Evolutionary conservation across 2,797 vertebrate species (phyloP).

Genomic region (Xenentodon cancila): DNA sequence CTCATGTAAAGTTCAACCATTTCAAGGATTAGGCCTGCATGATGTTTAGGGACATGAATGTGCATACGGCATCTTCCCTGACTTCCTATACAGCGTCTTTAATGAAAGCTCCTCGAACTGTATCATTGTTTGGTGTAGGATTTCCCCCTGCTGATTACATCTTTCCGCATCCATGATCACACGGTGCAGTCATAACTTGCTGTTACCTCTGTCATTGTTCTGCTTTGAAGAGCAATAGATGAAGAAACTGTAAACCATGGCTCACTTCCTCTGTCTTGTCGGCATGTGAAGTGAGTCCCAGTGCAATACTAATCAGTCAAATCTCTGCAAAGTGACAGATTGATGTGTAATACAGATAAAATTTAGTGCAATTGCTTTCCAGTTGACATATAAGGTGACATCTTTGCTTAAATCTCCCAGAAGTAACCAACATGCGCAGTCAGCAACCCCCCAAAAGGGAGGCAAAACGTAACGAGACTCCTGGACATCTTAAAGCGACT

Average conservation of each 20-base stretch:
- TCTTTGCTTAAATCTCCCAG: slow-evolving; percentile 40
- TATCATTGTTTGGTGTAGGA: slow-evolving; percentile 58
- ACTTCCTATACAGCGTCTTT: slow-evolving; percentile 11
- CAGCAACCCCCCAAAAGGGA: slow-evolving; percentile 60
- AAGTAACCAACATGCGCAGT: slow-evolving; percentile 33
- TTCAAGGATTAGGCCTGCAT: not conserved
- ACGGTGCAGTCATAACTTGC: slow-evolving; percentile 37
- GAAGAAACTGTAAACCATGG: slow-evolving; percentile 36
- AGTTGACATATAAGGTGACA: slow-evolving; percentile 56
- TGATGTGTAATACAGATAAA: slow-evolving; percentile 16
- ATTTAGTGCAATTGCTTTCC: slow-evolving; percentile 12
- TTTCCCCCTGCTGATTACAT: slow-evolving; percentile 64
- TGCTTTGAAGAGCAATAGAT: slow-evolving; percentile 56
- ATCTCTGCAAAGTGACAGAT: slow-evolving; percentile 17
- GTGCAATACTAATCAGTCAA: slow-evolving; percentile 13
- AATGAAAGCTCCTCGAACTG: slow-evolving; percentile 46
- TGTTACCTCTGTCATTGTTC: slow-evolving; percentile 49
- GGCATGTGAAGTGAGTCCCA: slow-evolving; percentile 4
- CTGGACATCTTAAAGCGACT: slow-evolving; percentile 34
- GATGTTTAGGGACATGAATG: slow-evolving; percentile 5
- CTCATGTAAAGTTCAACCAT: not conserved
- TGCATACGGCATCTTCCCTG: slow-evolving; percentile 17
- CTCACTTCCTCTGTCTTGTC: slow-evolving; percentile 47
- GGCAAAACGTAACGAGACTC: slow-evolving; percentile 23
- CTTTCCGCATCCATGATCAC: slow-evolving; percentile 59